phyloP scores from a whole-genome alignment of 2,797 vertebrate genomes.

The Chaunax sp. region DNA sequence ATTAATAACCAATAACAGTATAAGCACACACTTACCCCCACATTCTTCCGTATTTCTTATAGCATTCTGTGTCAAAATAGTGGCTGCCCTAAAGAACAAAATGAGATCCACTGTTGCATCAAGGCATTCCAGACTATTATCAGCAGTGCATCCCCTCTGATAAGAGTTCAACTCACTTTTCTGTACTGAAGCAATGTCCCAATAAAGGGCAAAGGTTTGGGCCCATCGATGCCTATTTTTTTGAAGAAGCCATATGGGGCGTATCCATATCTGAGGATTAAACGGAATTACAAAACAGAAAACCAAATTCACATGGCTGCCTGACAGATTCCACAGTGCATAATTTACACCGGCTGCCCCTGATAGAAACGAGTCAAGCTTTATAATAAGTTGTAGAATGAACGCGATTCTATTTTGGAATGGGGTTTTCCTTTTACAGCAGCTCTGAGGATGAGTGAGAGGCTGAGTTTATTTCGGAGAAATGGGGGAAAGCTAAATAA shows the following conservation, averaged over 20 bases:
- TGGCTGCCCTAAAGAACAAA: conserved; percentile 61
- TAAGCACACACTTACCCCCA: conserved; percentile 77
- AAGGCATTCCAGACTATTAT: background rate
- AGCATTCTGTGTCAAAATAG: conserved; percentile 71
- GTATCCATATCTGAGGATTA: conserved; percentile 67
- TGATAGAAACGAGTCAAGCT: too few relatives aligned
- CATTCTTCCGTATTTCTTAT: conserved; percentile 74
- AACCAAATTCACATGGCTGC: background rate
- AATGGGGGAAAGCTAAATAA: too few relatives aligned
- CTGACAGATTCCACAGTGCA: too few relatives aligned
- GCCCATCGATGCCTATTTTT: conserved; percentile 63
- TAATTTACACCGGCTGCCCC: too few relatives aligned
- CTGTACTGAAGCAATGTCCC: conserved; percentile 68
- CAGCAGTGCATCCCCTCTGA: background rate
- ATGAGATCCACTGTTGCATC: background rate
- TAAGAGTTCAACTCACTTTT: conserved; percentile 50
- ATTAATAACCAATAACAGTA: background rate
- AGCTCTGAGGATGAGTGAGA: too few relatives aligned
- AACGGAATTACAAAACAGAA: background rate
- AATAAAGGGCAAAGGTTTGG: conserved; percentile 68
- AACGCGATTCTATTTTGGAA: too few relatives aligned
- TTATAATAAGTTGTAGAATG: too few relatives aligned
- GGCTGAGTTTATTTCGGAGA: too few relatives aligned
- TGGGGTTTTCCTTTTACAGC: too few relatives aligned
- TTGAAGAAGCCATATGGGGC: conserved; percentile 70